These are phyloP conservation scores for Chydorus sphaericus DNA, from an alignment of 2,888 invertebrate genomes.

Conservation along the genomic window DNA sequence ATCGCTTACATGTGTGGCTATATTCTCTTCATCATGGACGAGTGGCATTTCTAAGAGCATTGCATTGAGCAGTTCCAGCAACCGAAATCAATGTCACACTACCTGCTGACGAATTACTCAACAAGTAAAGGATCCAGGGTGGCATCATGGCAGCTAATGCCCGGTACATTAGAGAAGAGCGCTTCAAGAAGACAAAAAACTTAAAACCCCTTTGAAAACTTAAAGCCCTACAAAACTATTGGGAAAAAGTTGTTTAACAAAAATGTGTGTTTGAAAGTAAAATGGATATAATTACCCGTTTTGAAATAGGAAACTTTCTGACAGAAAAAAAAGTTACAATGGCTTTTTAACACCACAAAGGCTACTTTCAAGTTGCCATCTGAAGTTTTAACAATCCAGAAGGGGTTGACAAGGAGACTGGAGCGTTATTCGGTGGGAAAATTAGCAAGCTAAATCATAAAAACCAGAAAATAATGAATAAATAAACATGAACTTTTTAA, in stretches of 20 bases:
- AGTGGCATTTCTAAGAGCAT: too few relatives aligned
- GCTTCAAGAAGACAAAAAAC: conserved; percentile 69
- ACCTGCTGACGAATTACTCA: conserved; percentile 51
- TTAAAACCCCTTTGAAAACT: too few relatives aligned
- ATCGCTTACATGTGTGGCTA: too few relatives aligned
- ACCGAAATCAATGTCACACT: neutral
- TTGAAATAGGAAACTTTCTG: conserved; percentile 54
- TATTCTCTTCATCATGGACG: too few relatives aligned
- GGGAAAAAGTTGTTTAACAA: neutral
- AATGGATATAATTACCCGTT: conserved; percentile 45
- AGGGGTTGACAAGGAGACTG: conserved; percentile 53
- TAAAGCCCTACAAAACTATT: conserved; percentile 51
- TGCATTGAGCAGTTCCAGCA: too few relatives aligned
- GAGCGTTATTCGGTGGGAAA: conserved; percentile 46
- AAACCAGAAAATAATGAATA: neutral
- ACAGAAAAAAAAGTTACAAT: conserved; percentile 59
- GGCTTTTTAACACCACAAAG: conserved; percentile 64
- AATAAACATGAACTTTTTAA: conserved; percentile 10
- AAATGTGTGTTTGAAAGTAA: neutral
- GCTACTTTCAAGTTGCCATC: conserved; percentile 72
- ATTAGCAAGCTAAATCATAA: conserved; percentile 49
- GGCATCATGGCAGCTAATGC: conserved; percentile 63
- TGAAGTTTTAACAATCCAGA: conserved; percentile 71
- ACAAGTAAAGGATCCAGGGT: conserved; percentile 71
- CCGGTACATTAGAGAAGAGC: conserved; percentile 68